A percentile compares a stretch with the other conserved stretches of the same genome.
Conservation (phyloP, 2,797 vertebrate genomes). For the Kryptopterus vitreolus region DNA sequence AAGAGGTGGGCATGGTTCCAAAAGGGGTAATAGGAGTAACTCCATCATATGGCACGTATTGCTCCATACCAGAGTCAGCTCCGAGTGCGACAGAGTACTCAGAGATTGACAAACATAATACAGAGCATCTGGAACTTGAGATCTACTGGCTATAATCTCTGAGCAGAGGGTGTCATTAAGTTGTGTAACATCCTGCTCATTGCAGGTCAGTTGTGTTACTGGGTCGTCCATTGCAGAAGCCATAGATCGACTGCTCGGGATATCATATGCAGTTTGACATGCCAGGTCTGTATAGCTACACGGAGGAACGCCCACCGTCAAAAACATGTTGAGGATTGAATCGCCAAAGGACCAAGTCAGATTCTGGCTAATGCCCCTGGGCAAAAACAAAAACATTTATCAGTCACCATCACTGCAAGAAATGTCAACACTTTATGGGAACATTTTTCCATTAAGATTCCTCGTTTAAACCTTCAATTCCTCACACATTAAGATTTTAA, state of each 20-base stretch:
- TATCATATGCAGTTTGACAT: constrained; percentile 57
- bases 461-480: too few species aligned
- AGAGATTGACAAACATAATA: constrained; percentile 67
- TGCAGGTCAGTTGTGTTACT: constrained; percentile 59
- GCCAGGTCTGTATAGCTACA: constrained; percentile 62
- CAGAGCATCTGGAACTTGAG: constrained; percentile 54
- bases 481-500: too few species aligned
- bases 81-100: constrained; percentile 55
- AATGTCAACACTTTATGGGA: background rate
- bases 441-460: background rate
- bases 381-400: constrained; percentile 20
- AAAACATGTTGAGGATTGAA: constrained; percentile 70
- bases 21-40: constrained; percentile 57
- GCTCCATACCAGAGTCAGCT: constrained; percentile 66
- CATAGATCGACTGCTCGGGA: constrained; percentile 46
- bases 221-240: background rate
- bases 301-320: constrained; percentile 53
- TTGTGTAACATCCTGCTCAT: constrained; percentile 60
- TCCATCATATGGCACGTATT: constrained; percentile 65
- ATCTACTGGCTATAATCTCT: constrained; percentile 54
- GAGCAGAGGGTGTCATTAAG: constrained; percentile 72
- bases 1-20: constrained; percentile 50
- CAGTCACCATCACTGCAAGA: background rate
- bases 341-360: constrained; percentile 75
- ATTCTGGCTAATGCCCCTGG: constrained; percentile 77